Conservation (phyloP, 2,113 vertebrate species). For the Psophia crepitans region DNA sequence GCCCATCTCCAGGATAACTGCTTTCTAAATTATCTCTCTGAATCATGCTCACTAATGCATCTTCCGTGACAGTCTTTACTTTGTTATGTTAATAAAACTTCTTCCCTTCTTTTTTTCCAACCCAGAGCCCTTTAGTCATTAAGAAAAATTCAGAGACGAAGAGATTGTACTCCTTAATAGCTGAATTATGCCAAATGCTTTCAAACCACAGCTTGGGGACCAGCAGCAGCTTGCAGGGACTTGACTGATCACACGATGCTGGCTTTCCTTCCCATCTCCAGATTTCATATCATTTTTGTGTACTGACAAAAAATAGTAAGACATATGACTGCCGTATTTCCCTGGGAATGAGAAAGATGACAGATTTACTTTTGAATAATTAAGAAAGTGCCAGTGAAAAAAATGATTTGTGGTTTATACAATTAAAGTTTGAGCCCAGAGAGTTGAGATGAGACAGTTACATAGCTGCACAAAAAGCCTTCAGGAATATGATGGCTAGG, state of each 20-base stretch:
- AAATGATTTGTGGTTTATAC: neutral
- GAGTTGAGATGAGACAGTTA: neutral
- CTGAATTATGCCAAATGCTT: neutral
- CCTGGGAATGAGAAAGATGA: neutral
- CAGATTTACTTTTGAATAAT: neutral
- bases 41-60: neutral
- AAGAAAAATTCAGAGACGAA: neutral
- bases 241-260: neutral
- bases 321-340: neutral
- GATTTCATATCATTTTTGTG: neutral
- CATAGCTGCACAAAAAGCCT: neutral
- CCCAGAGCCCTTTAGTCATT: neutral
- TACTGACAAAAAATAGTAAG: neutral
- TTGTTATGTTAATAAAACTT: neutral
- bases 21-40: neutral
- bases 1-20: neutral
- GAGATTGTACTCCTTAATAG: neutral
- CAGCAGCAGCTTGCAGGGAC: neutral
- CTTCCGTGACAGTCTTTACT: neutral
- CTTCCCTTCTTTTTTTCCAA: neutral
- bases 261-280: neutral
- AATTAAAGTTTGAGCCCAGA: neutral
- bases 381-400: neutral
- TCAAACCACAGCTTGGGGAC: neutral
- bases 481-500: neutral